Evolutionary conservation across 2,888 invertebrate species (phyloP), one percentile per base, ranked within the genome.

Genomic region (Chymomyza procnemis): DNA sequence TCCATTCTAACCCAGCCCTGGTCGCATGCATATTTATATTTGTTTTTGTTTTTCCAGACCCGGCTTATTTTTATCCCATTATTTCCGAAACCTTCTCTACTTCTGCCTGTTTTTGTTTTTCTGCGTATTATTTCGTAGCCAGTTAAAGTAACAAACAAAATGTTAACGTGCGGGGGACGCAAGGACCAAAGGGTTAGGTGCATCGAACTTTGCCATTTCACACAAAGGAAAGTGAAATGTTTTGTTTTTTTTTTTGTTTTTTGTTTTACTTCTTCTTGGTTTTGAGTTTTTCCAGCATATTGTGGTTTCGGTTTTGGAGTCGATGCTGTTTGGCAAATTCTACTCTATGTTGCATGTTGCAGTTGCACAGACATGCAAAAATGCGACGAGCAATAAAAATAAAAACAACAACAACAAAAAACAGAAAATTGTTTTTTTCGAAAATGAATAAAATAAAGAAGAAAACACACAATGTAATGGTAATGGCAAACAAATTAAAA

Each of bases 151-250:
- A 75, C 64, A 54, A 54, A 54, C 54, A 54, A 54, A 54, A 21
- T 21, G 19, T 8, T 67, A 56, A n/a, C n/a, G n/a, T n/a, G n/a
- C 34, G 69, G 63, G 62, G 73, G 69, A n/a, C n/a, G n/a, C n/a
- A n/a, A n/a, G n/a, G 65, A 71, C 71, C 69, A 12, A 41, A 41
- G 34, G 34, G 34, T 12, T 12, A 71, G 76, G 81, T 71, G 73
- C 81, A 79, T 81, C 79, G 80, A 85, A 79, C 79, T 85, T 79
- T 80, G 34, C 69, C 69, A 61, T 73, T 50, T 34, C 56, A 76
- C 75, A 85, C 84, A 81, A 81, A 81, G 75, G 86, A 81, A 81
- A 81, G 81, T 81, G 81, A 81, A 81, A 81, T 84, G 84, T 65
- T 73, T 68, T 73, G 61, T 34, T 41, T 12, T 26, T 4, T 22